phyloP scores from a whole-genome alignment of 2,888 invertebrate species.

The Willowsia nigromaculata region DNA sequence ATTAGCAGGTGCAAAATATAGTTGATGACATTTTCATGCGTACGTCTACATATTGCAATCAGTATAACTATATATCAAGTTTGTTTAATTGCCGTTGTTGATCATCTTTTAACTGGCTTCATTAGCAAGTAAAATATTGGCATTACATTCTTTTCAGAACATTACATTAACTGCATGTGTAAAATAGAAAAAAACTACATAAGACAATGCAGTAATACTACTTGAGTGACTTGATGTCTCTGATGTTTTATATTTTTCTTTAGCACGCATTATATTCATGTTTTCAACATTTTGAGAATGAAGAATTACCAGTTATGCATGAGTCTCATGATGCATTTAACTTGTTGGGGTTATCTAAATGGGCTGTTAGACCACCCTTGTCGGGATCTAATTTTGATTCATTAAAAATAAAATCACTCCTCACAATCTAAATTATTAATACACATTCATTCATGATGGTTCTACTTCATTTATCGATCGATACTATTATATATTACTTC shows the following conservation, averaged over 20 bases:
- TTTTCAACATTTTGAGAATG: neutral
- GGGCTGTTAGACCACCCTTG: conserved; percentile 51
- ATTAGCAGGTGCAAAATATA: neutral
- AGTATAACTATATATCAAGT: neutral
- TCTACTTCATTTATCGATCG: neutral
- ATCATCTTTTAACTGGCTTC: conserved; percentile 1
- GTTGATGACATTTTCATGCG: neutral
- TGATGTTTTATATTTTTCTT: neutral
- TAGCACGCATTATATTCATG: neutral
- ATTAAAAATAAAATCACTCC: conserved; percentile 59
- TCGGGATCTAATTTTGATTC: conserved; percentile 40
- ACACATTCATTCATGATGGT: neutral
- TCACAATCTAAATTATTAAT: conserved; percentile 42
- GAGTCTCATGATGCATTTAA: neutral
- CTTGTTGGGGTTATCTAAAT: conserved; percentile 5
- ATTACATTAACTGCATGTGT: neutral
- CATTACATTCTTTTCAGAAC: neutral
- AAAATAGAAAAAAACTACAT: neutral
- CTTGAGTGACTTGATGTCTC: no score
- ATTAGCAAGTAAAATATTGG: conserved; percentile 1
- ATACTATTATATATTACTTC: no score
- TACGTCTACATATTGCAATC: neutral
- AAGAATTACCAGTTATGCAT: conserved; percentile 34
- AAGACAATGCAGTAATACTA: neutral
- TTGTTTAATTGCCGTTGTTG: neutral